Evolutionary conservation across 2,797 vertebrate species (phyloP), one percentile per base, ranked within the genome.

Genomic region (Stomatorhinus walkeri): DNA sequence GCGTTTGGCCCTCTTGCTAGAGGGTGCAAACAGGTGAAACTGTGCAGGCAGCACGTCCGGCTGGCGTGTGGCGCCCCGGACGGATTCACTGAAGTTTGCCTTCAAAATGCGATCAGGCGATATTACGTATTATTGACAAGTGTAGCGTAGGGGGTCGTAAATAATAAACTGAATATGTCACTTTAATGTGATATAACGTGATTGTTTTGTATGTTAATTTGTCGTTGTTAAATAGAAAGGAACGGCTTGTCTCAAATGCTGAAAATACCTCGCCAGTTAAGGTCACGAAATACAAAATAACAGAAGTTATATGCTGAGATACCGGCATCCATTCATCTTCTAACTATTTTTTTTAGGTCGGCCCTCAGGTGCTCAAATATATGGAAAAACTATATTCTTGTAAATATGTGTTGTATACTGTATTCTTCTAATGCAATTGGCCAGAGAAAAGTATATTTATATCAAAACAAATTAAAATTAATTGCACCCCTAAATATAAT

Each of bases 21-120:
- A 54, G 61, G 84, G 32, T 43, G 61, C 16, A 32, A 89, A 89
- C 83, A 87, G 83, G 83, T 76, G 84, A 28, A 54, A 49, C n/a
- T 28, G 8, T 6, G n/a, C 19, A 1, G 46, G 8, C 24, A n/a
- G 24, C 54, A 12, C 79, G 14, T 4, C n/a, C 16, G 81, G 22
- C 81, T 32, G 22, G 83, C 81, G 88, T 49, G 88, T 88, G 88
- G 81, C 88, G 81, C 40, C 43, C 43, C 22, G 40, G 32, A 51
- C 4, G 16, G 72, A 79, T 7, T 40, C 46, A 24, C 81, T 51
- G 46, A n/a, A 24, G 81, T 24, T 16, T 1, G 81, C 12, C 22
- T 24, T 84, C 0, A 49, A n/a, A 46, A 84, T 84, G n/a, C 4
- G 43, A 46, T 84, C 81, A 49, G 43, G 81, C n/a, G 9, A 24